These are phyloP conservation scores for Ctenosaura bakeri DNA, from an alignment of 2,797 vertebrate genomes.

Conservation along the genomic window DNA sequence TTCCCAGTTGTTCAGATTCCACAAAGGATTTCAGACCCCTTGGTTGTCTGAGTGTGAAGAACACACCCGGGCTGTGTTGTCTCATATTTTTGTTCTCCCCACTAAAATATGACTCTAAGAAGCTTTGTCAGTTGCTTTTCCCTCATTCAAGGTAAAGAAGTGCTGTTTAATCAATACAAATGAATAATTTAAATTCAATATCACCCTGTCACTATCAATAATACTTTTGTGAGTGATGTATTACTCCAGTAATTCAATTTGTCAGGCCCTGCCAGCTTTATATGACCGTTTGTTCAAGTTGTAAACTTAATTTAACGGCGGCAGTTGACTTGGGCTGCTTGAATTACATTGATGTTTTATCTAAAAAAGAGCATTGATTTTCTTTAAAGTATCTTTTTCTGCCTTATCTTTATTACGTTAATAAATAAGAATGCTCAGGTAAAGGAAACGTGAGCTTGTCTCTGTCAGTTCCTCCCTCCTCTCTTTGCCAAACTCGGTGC, in stretches of 20 bases:
- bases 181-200: slow-evolving; percentile 91
- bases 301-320: slow-evolving; percentile 85
- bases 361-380: slow-evolving; percentile 81
- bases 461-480: neutral
- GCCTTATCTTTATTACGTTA: slow-evolving; percentile 76
- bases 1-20: neutral
- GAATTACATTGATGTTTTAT: slow-evolving; percentile 80
- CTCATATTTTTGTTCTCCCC: slow-evolving; percentile 62
- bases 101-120: slow-evolving; percentile 71
- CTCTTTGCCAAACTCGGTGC: neutral
- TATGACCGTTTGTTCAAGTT: slow-evolving; percentile 82
- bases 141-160: slow-evolving; percentile 76
- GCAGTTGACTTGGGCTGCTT: slow-evolving; percentile 74
- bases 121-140: slow-evolving; percentile 75
- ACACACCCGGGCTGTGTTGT: slow-evolving; percentile 23
- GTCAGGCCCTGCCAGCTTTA: slow-evolving; percentile 81
- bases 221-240: slow-evolving; percentile 84
- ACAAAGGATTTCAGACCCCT: neutral
- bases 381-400: slow-evolving; percentile 73
- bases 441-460: slow-evolving; percentile 45
- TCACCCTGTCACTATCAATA: slow-evolving; percentile 84
- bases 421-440: slow-evolving; percentile 57
- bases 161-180: slow-evolving; percentile 84
- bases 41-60: slow-evolving; percentile 15
- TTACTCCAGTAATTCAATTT: slow-evolving; percentile 84